Evolutionary conservation across 2,888 invertebrate species (phyloP).

Genomic region (Leptopilina drosophilae): DNA sequence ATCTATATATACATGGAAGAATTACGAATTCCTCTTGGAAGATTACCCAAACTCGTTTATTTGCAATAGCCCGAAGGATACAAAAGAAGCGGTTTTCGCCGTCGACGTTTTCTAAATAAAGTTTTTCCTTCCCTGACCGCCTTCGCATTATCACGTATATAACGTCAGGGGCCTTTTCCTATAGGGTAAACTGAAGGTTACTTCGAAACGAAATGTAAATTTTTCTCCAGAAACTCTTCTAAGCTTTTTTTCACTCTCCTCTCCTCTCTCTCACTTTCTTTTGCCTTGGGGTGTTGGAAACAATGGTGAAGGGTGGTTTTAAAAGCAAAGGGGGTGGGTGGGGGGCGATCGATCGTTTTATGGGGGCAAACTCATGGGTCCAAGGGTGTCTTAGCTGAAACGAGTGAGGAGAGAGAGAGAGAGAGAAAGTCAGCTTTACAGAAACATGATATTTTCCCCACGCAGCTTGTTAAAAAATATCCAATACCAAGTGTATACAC

Average conservation of each 20-base stretch:
- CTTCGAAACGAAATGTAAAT: slow-evolving; percentile 64
- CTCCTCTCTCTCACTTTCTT: slow-evolving; percentile 45
- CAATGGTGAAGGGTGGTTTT: slow-evolving; percentile 66
- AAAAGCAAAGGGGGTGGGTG: slow-evolving; percentile 16
- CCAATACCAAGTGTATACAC: slow-evolving; percentile 55
- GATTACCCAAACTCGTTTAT: slow-evolving; percentile 18
- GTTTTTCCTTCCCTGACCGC: slow-evolving; percentile 52
- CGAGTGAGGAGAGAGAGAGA: slow-evolving; percentile 34
- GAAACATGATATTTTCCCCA: slow-evolving; percentile 70
- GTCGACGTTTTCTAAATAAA: slow-evolving; percentile 37
- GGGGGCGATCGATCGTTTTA: slow-evolving; percentile 68
- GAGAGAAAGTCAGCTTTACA: slow-evolving; percentile 61
- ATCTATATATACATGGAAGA: background rate
- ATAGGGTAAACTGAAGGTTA: slow-evolving; percentile 51
- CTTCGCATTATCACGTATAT: slow-evolving; percentile 53
- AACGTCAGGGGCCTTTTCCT: slow-evolving; percentile 34
- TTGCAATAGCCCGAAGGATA: slow-evolving; percentile 18
- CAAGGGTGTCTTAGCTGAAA: slow-evolving; percentile 58
- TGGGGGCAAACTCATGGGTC: slow-evolving; percentile 59
- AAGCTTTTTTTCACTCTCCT: slow-evolving; percentile 44
- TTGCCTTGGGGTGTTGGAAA: slow-evolving; percentile 64
- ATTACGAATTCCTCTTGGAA: background rate
- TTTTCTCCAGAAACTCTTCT: slow-evolving; percentile 58
- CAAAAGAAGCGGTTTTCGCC: slow-evolving; percentile 35
- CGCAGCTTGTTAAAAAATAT: slow-evolving; percentile 70